Conservation (phyloP, 2,797 vertebrate species). For the Anguilla pacifica region DNA sequence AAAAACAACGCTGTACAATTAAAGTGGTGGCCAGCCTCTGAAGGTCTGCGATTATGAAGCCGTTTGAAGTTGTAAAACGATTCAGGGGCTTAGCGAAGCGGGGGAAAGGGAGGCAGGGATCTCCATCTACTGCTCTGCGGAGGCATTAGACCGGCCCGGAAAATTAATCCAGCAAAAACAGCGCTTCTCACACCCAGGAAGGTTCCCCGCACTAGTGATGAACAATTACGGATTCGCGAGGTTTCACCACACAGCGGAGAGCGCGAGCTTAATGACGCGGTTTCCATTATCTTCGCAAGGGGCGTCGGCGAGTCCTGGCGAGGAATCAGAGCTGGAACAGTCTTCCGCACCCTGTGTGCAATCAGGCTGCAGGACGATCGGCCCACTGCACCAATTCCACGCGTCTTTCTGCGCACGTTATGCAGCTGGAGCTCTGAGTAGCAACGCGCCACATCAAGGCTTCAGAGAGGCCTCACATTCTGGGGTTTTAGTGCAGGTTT, state of each 20-base stretch:
- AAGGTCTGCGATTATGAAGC: neutral
- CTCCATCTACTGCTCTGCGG: neutral
- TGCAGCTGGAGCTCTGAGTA: neutral
- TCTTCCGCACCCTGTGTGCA: neutral
- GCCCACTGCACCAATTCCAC: neutral
- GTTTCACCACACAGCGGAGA: neutral
- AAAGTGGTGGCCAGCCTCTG: neutral
- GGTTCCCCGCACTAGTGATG: neutral
- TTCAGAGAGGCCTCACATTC: too few relatives aligned
- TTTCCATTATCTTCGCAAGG: neutral
- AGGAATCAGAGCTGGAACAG: neutral
- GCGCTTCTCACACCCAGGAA: neutral
- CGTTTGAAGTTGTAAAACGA: neutral
- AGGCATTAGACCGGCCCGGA: neutral
- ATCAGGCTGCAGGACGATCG: neutral
- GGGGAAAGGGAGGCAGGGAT: neutral
- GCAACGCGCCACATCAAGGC: neutral
- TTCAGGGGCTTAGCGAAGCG: neutral
- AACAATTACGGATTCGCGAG: neutral
- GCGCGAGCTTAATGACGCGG: neutral
- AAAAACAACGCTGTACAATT: neutral
- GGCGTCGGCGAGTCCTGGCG: neutral
- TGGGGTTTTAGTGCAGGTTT: too few relatives aligned
- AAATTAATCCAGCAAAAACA: neutral
- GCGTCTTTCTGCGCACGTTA: neutral